Conservation (phyloP, 2,113 vertebrate genomes). For the Tonatia bakeri region DNA sequence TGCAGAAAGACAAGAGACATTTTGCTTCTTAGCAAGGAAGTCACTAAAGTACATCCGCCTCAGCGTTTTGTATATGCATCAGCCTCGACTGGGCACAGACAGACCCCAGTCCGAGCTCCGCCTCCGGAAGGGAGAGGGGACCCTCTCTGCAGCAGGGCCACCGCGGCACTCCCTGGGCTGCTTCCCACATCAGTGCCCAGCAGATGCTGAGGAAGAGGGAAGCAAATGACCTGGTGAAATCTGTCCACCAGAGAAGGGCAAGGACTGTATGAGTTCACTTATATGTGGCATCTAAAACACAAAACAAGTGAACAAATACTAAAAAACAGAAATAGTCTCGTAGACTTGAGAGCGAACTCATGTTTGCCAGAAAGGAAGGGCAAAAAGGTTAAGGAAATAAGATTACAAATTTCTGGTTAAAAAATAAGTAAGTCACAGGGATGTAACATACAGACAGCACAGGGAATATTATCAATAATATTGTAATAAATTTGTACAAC, state of each 20-base stretch:
- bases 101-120: neutral
- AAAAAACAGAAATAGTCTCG: neutral
- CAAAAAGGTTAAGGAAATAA: neutral
- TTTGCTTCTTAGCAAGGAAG: neutral
- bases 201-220: too few species aligned
- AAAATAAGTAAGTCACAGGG: neutral
- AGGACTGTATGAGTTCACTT: neutral
- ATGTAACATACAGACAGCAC: neutral
- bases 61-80: accelerated
- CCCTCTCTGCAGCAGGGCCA: accelerated
- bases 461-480: neutral
- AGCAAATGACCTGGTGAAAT: neutral
- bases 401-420: neutral
- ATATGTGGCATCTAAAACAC: neutral
- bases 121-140: neutral
- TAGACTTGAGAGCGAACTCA: neutral
- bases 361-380: neutral
- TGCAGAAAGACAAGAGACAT: neutral
- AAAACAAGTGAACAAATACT: neutral
- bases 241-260: neutral
- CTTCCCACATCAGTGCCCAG: accelerated
- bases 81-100: neutral
- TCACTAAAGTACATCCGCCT: neutral
- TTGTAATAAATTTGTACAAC: neutral
- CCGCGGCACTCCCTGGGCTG: accelerated